Evolutionary conservation across 2,113 vertebrate genomes (phyloP), one percentile per base, ranked within the genome.

Genomic region (Amphiprion ocellaris): DNA sequence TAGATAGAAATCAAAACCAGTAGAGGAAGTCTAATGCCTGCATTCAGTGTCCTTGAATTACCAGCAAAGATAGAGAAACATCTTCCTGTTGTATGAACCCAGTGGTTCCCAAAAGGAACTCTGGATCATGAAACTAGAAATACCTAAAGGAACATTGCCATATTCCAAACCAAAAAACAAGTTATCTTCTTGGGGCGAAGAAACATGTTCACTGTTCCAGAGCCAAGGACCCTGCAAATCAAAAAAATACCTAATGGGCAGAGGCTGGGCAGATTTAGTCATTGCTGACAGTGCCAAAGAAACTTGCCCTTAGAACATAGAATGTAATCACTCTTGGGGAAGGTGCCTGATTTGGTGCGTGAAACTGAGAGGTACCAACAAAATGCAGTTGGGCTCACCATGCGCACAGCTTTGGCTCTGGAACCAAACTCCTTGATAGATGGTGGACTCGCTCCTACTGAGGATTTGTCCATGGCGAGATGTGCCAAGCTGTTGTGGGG

Each of bases 321-420:
- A 16, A 58, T 52, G 24, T 39, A 59, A 64, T 62, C 1, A 50
- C 1, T 64, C 23, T 70, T 69, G 14, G 28, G 24, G 15, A 77
- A 52, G 28, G 12, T 71, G 55, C 47, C 50, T 41, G 50, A 54
- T 74, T 68, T 69, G n/a, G 54, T 77, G 67, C 4, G 17, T 73
- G 60, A 24, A 62, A 50, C 54, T 70, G 41, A 83, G 74, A 74
- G 58, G 62, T 71, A 69, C 65, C 55, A 81, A 81, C 74, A 79
- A 26, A 68, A 77, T 70, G 49, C 61, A 78, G 64, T 77, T 62
- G 64, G 67, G 62, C 66, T 82, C 79, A 72, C 66, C 69, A 81
- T 74, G 59, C 66, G n/a, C 19, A 58, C 67, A 65, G 67, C 70
- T 66, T 69, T 83, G 77, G 50, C 69, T 78, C 11, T 69, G 74